Base-by-base conservation (phyloP, 1,140 invertebrate genomes). In the Drosophila rhopaloa region DNA sequence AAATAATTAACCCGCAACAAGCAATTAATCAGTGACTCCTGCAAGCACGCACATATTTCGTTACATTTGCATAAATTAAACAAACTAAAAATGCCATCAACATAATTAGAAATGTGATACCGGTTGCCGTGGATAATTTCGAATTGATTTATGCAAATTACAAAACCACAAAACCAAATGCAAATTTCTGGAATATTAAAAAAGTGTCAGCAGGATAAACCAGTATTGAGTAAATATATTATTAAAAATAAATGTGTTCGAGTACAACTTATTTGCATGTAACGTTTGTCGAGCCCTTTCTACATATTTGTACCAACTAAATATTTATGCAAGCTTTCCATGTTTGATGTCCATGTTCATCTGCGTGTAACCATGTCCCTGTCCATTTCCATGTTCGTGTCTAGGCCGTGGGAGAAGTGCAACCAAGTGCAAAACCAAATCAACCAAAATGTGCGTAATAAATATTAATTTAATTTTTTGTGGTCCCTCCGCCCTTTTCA, bases 111-210 rank as follows among this genome's bases (percentile, higher is more conserved):
- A 89, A 89, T 79, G 65, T 76, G 80, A 89, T 89, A 75, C 55
- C 50, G 38, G 27, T 40, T 27, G 44, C 44, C 50, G 35, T 16
- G 59, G 46, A 70, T 65, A 81, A 74, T 81, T 65, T 74, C 59
- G 55, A 84, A 89, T 89, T 89, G 84, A 89, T 89, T 89, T 89
- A 89, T 89, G 84, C 58, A 89, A 89, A 89, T 89, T 81, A 48
- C 77, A 24, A 84, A 81, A 73, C 84, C 84, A 35, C 84, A 79
- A 70, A 75, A 89, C 73, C 60, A 76, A 86, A 86, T 86, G 68
- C 50, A 82, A 79, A 86, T 79, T 75, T 68, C 27, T 46, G 61
- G 46, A 62, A 67, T 70, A 77, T 71, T 43, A 77, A 58, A 59
- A 67, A 54, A 47, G 10, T 10, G 60, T 70, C 47, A 60, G 29